Base-by-base conservation (phyloP, 2,888 invertebrate genomes). In the Hedya salicella region DNA sequence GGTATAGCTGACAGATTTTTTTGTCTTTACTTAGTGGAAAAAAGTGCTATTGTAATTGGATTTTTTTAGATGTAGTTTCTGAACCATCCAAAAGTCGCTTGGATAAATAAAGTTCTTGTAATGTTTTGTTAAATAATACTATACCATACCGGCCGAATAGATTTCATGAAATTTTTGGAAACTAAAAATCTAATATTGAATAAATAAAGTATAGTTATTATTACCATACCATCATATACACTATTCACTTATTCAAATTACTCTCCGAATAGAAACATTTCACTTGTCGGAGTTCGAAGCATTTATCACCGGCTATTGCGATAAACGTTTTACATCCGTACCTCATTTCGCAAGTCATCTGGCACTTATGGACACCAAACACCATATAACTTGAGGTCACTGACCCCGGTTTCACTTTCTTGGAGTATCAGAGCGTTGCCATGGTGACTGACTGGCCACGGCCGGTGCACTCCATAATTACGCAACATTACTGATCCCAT, bases 341-440 rank as follows among this genome's bases (percentile, higher is more conserved):
- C 62, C 52, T 19, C 21, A 25, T 65, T 32, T 59, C 46, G 65
- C 59, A 65, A 46, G 39, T 52, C 59, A 59, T 59, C 57, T 48
- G 56, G 32, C 57, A 59, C 52, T 6, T 36, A 36, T 39, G 46
- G 59, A 53, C 32, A 52, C 42, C 40, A 40, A 49, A 49, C 46
- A 48, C 49, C 49, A 57, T 66, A 61, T 70, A 67, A 46, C 56
- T 65, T 65, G 67, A 68, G 81, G 79, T 83, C 80, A 75, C 72
- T 72, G 77, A 77, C 77, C 82, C 71, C 68, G 73, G 79, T 86
- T 88, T 86, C 85, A 87, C 88, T 88, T 87, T 87, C 81, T 72
- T 78, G 78, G 76, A 74, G 79, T 82, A 87, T 85, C 79, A 82
- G 82, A 83, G 81, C 84, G 82, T 83, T 83, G 81, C 83, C 80